Percentiles rank a stretch among this genome's conserved stretches.
phyloP scores from a whole-genome alignment of 2,797 vertebrate species.

The Halcyon leucocephala region DNA sequence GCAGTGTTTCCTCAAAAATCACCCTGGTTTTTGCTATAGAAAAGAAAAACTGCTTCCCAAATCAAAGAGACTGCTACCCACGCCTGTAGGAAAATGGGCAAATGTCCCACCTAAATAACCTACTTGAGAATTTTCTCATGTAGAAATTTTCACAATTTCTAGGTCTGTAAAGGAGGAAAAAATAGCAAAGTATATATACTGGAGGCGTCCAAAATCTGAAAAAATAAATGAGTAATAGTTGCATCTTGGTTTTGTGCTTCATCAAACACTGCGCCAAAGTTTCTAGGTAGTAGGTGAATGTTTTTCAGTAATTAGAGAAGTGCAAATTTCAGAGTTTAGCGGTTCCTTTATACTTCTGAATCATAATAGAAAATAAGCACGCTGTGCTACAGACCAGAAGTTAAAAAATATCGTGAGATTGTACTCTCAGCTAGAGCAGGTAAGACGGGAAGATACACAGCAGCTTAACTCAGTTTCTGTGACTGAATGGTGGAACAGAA shows the following conservation, averaged over 20 bases:
- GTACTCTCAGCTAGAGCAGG: background rate
- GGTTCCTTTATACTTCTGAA: background rate
- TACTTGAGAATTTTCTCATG: background rate
- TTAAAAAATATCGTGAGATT: background rate
- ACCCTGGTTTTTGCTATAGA: background rate
- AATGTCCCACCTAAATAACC: background rate
- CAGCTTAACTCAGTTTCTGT: background rate
- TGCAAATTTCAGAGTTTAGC: background rate
- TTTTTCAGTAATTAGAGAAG: background rate
- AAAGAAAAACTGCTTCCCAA: background rate
- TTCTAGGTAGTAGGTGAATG: background rate
- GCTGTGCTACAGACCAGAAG: background rate
- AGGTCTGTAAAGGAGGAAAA: background rate
- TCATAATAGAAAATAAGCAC: background rate
- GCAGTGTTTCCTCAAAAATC: background rate
- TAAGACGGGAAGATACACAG: background rate
- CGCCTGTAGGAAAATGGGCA: background rate
- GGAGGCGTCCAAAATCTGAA: background rate
- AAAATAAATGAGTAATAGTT: background rate
- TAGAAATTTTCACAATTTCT: background rate
- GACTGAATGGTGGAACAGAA: background rate
- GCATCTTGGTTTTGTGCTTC: background rate
- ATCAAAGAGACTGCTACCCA: background rate
- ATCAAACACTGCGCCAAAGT: background rate
- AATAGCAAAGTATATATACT: background rate